Base-by-base conservation (phyloP, 92 coral and sea anemone species). In the Porites rus region DNA sequence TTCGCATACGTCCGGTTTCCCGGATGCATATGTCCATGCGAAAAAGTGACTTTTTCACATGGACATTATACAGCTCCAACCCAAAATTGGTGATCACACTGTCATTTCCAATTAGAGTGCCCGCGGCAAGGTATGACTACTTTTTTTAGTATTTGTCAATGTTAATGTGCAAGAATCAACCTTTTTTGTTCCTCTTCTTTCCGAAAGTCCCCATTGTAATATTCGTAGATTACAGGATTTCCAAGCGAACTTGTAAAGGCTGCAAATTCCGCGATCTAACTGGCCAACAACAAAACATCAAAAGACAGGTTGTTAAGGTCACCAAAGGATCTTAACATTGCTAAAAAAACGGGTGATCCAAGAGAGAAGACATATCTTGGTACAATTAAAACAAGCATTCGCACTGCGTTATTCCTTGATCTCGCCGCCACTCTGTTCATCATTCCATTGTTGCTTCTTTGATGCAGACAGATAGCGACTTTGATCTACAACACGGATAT, bases 381-480 rank as follows among this genome's bases (percentile, higher is more conserved):
- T 6, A 90, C 93, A 56, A 85, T 75, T 22, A 90, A 16, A 46
- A 80, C 66, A 28, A 93, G 80, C 96, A 93, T 90, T 31, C 89
- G 88, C 1, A 86, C 84, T 9, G 93, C 90, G 74, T 93, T 93
- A 17, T 66, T 51, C 80, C 88, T 90, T 70, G 96, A 87, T 74
- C 86, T 84, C 64, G 87, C 90, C 18, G 92, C 96, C 17, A 75
- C 78, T 16, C 69, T 80, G 83, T 84, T 81, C 28, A 87, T 82
- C 68, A 54, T 72, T 3, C 88, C 88, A 19, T 75, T 78, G 20
- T 38, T 75, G 74, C 92, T 69, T 62, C 96, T 74, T 50, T 52
- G 86, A 22, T 77, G 71, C 74, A 93, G 52, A 18, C 79, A 69
- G 6, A 84, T 50, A 8, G 78, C 85, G 28, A 88, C 65, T 54